These are phyloP conservation scores for Melipona quadrifasciata DNA, from an alignment of 1,140 invertebrate genomes.

Conservation along the genomic window DNA sequence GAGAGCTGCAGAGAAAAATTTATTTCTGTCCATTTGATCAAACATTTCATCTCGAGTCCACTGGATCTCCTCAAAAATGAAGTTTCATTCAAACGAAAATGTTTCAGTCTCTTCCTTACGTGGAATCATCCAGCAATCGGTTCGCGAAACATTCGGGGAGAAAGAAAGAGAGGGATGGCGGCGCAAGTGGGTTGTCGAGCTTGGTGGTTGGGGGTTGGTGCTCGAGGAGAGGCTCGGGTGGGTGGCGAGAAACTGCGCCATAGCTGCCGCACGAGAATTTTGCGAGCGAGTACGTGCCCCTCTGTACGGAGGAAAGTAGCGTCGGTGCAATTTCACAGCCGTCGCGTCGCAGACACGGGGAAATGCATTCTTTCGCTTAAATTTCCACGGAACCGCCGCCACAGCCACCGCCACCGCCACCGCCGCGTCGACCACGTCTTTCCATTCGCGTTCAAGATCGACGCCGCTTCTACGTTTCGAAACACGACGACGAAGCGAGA, in stretches of 20 bases:
- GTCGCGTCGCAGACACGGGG: conserved; percentile 59
- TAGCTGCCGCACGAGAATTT: conserved; percentile 20
- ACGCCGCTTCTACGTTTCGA: not conserved
- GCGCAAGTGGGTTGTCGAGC: conserved; percentile 5
- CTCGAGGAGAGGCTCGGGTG: not conserved
- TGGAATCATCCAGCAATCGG: too few species aligned
- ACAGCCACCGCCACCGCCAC: too few species aligned
- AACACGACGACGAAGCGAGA: not conserved
- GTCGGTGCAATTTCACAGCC: conserved; percentile 66
- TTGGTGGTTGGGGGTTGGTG: conserved; percentile 15
- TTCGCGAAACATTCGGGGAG: too few species aligned
- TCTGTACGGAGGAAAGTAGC: conserved; percentile 53
- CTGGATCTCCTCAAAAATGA: too few species aligned
- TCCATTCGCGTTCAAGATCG: not conserved
- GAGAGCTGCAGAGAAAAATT: too few species aligned
- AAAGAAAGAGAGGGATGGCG: too few species aligned
- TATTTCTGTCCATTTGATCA: too few species aligned
- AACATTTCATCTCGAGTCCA: too few species aligned
- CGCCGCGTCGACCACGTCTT: not conserved
- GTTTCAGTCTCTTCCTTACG: too few species aligned
- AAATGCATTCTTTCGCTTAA: conserved; percentile 61
- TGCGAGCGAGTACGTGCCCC: conserved; percentile 41
- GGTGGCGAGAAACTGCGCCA: conserved; percentile 31
- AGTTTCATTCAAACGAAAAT: too few species aligned
- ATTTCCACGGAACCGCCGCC: not conserved